Conservation (phyloP, 2,888 invertebrate species). For the Crossocerus cetratus region DNA sequence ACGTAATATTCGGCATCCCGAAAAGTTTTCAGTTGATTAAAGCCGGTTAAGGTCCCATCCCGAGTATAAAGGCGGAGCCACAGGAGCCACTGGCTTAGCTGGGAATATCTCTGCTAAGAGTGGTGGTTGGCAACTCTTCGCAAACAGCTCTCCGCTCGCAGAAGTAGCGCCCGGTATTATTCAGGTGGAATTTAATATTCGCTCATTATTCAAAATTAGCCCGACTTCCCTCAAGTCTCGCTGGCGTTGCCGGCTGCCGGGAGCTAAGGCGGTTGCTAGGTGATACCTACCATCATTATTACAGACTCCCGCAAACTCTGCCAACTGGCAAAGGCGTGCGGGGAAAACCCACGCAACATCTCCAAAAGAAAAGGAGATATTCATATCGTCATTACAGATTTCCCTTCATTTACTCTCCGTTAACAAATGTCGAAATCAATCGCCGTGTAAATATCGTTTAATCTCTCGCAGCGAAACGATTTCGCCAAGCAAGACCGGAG, state of each 20-base stretch:
- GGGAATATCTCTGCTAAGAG: slow-evolving; percentile 52
- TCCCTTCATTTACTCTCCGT: no score
- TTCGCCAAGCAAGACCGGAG: no score
- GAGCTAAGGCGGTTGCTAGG: slow-evolving; percentile 18
- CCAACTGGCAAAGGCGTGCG: no score
- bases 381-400: no score
- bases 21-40: slow-evolving; percentile 69
- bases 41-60: slow-evolving; percentile 60
- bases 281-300: slow-evolving; percentile 38
- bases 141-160: slow-evolving; percentile 46
- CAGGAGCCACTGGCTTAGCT: slow-evolving; percentile 12
- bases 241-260: slow-evolving; percentile 1
- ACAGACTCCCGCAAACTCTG: slow-evolving; percentile 9
- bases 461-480: no score
- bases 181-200: slow-evolving; percentile 67
- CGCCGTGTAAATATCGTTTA: no score
- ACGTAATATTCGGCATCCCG: slow-evolving; percentile 59
- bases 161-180: slow-evolving; percentile 37
- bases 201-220: slow-evolving; percentile 70
- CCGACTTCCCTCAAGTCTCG: slow-evolving; percentile 48
- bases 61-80: slow-evolving; percentile 44
- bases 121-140: slow-evolving; percentile 54
- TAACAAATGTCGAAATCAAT: no score
- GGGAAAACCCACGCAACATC: slow-evolving; percentile 6
- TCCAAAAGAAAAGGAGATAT: not conserved